A percentile compares a stretch with the other conserved stretches of the same genome.
Evolutionary conservation across 2,888 invertebrate genomes (phyloP).

Genomic region (Volucella inanis): DNA sequence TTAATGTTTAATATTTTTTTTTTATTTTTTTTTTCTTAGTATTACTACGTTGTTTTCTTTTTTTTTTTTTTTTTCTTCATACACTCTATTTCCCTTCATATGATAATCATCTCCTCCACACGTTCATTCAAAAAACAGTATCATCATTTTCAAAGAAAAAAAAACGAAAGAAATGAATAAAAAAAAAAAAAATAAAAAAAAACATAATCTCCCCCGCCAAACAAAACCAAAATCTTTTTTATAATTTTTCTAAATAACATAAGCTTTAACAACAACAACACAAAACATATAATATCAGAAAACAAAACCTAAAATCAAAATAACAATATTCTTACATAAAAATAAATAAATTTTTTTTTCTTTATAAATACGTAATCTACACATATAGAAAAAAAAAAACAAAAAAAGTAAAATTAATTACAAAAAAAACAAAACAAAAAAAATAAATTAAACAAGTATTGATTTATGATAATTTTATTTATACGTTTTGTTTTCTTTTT

Average conservation of each 20-base stretch:
- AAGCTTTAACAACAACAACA: conserved; percentile 60
- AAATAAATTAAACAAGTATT: conserved; percentile 67
- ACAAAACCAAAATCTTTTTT: conserved; percentile 72
- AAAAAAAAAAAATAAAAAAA: conserved; percentile 35
- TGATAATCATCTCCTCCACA: conserved; percentile 43
- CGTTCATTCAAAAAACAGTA: conserved; percentile 15
- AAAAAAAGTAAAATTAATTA: conserved; percentile 5
- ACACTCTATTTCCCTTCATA: conserved; percentile 21
- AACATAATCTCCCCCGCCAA: conserved; percentile 65
- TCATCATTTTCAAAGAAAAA: conserved; percentile 36
- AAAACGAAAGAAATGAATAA: no score
- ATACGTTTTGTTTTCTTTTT: conserved; percentile 26
- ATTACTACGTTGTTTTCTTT: conserved; percentile 23
- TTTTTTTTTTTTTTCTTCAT: no score
- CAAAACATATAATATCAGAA: conserved; percentile 33
- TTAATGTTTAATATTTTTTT: conserved; percentile 51
- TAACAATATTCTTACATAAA: conserved; percentile 56
- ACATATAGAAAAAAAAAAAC: conserved; percentile 73
- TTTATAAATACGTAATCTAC: conserved; percentile 68
- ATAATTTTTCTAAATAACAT: conserved; percentile 74
- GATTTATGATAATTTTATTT: conserved; percentile 59
- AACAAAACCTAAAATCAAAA: conserved; percentile 26
- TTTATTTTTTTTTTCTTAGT: conserved; percentile 50
- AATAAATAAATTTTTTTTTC: conserved; percentile 48
- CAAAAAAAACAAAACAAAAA: conserved; percentile 53